Evolutionary conservation across 1,140 invertebrate genomes (phyloP).

Genomic region (Zaprionus vittiger): DNA sequence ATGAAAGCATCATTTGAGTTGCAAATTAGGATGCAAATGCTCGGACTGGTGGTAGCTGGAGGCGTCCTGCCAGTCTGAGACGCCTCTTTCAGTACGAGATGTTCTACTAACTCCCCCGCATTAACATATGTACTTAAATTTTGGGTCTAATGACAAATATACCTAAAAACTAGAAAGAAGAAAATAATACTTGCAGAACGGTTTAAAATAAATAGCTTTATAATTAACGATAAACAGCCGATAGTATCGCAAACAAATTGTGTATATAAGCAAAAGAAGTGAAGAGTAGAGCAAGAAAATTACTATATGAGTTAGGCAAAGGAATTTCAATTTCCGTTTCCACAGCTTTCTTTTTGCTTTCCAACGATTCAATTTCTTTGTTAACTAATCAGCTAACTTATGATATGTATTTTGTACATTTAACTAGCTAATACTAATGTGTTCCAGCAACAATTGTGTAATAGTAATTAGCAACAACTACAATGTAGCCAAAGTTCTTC

Average conservation of each 20-base stretch:
- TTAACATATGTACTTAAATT: constrained; percentile 26
- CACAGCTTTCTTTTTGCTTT: constrained; percentile 3
- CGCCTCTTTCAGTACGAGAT: constrained; percentile 63
- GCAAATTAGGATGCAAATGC: constrained; percentile 32
- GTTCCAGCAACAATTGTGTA: constrained; percentile 71
- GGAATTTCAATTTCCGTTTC: not conserved
- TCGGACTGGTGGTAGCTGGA: constrained; percentile 2
- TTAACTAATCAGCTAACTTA: constrained; percentile 32
- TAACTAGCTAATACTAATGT: constrained; percentile 67
- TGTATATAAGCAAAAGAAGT: constrained; percentile 42
- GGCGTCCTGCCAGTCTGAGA: not conserved
- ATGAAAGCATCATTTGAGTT: constrained; percentile 83
- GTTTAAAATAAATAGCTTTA: constrained; percentile 73
- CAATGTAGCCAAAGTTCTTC: constrained; percentile 66
- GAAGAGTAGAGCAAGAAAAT: not conserved
- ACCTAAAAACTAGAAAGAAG: constrained; percentile 12
- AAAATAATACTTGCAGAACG: constrained; percentile 40
- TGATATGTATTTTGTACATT: constrained; percentile 45
- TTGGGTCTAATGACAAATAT: not conserved
- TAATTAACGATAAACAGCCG: constrained; percentile 37
- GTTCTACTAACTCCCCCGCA: constrained; percentile 56
- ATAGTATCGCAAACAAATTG: constrained; percentile 45
- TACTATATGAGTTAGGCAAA: not conserved
- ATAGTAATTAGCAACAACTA: constrained; percentile 44
- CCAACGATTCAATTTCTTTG: not conserved